Base-by-base conservation (phyloP, 2,113 vertebrate species). In the Hyperopisus bebe region DNA sequence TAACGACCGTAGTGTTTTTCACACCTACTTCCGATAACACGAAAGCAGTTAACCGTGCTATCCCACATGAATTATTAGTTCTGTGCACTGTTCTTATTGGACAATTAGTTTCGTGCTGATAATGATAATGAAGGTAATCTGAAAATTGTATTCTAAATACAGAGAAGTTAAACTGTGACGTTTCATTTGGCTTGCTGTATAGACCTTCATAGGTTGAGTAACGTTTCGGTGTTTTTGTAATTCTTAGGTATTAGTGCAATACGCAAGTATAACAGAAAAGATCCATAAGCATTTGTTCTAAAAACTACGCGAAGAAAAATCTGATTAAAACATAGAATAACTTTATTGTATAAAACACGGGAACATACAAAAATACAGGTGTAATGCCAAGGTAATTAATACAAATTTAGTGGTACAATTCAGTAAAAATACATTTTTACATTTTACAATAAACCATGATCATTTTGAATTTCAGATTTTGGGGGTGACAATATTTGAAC, bases 381-480 rank as follows among this genome's bases (percentile, higher is more conserved):
- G 55, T 31, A 88, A 35, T 42, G 10, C 39, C 31, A 7, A 51
- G 27, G 50, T 15, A 53, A 86, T 86, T 27, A 88, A 88, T 88
- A 88, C 51, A 88, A 66, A 66, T 35, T 66, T 31, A 39, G n/a
- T 66, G 19, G n/a, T 47, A 86, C 27, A 48, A 27, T 86, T 47
- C 83, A 47, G 21, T 86, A 86, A 51, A 87, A 47, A 87, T 87
- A 53, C 50, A 87, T 87, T 87, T 87, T 87, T 87, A 87, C 85
- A 87, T 87, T 87, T 86, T 87, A 87, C 85, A 87, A 35, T 87
- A 50, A 53, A 53, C 27, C 9, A 86, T 48, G 21, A 86, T 50
- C 21, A 47, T 50, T 86, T 48, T 27, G 10, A 48, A 86, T 47
- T 50, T 86, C 44, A 86, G 31, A 19, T 86, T 50, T 86, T 50